Base-by-base conservation (phyloP, 2,888 invertebrate species). In the Penaeus monodon region DNA sequence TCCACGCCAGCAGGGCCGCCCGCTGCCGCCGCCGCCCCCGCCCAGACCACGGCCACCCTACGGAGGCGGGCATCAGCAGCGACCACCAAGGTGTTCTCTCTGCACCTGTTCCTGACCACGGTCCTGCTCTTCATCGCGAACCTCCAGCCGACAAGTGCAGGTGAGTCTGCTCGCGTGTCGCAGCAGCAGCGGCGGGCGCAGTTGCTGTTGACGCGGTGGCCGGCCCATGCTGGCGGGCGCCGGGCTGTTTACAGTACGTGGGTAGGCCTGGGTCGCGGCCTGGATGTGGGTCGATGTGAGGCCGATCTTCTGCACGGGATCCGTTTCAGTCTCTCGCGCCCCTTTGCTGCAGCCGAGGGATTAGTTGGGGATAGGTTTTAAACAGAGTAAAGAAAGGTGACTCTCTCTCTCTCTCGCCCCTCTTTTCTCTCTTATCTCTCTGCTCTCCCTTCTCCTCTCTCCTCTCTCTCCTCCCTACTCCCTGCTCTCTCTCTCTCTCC, bases 81-180 rank as follows among this genome's bases (percentile, higher is more conserved):
- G 22, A n/a, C 74, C 74, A 57, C 63, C 57, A n/a, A 14, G 57
- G 27, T 49, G 27, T 20, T 27, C 77, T 63, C 63, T 63, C 38
- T 22, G 63, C 20, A 38, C 73, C 29, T 73, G 4, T 10, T 73
- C 81, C 73, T 82, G 82, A 73, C 74, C 73, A 24, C 74, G 63
- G 82, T 38, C 29, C 73, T 74, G 33, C 82, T 82, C 74, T 63
- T 74, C 64, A 63, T 73, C 49, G 74, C 74, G 27, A 77, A 77
- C 77, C 24, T 57, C 24, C 77, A 77, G 57, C 77, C 77, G 20
- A 77, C 57, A 38, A 20, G 33, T 68, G 82, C 82, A 82, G 82
- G 82, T 82, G 57, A 70, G 68, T 38, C 1, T 6, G 57, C 17
- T 57, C 17, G 57, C 57, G 22, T 20, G 27, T 49, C 29, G 8